These are phyloP conservation scores for Parapristionchus giblindavisi DNA, from an alignment of 2,888 invertebrate genomes.

Conservation along the genomic window DNA sequence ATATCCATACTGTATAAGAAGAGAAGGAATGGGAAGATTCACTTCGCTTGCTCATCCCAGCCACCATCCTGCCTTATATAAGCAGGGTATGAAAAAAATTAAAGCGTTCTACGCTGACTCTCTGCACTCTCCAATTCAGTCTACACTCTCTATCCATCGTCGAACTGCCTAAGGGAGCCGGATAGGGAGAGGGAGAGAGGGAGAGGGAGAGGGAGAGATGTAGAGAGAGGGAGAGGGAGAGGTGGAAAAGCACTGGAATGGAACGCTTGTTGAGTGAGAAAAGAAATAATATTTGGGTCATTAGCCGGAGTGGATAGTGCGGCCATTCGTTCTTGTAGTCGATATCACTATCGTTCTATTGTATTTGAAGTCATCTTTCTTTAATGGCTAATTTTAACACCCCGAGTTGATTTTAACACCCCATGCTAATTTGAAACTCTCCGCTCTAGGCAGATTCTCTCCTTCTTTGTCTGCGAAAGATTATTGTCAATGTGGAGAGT, in stretches of 20 bases:
- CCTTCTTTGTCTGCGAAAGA: too few relatives aligned
- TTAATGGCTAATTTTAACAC: too few relatives aligned
- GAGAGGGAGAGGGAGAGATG: neutral
- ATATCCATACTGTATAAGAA: slow-evolving; percentile 50
- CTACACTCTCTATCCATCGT: neutral
- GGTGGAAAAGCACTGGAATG: neutral
- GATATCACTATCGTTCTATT: too few relatives aligned
- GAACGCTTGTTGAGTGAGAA: too few relatives aligned
- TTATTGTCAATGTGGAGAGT: too few relatives aligned
- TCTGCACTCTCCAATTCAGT: neutral
- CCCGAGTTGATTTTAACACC: too few relatives aligned
- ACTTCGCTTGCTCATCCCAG: neutral
- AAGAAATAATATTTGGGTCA: too few relatives aligned
- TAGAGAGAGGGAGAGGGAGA: neutral
- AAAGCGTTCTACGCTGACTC: neutral
- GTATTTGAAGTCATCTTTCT: too few relatives aligned
- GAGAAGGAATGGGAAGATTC: neutral
- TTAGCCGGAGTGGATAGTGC: too few relatives aligned
- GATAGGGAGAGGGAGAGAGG: neutral
- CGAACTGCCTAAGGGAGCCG: neutral
- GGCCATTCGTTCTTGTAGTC: too few relatives aligned
- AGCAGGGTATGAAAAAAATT: neutral
- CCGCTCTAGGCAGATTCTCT: too few relatives aligned
- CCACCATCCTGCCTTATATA: slow-evolving; percentile 4
- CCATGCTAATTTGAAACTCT: too few relatives aligned